A percentile compares a stretch with the other conserved stretches of the same genome.
phyloP scores from a whole-genome alignment of 2,797 vertebrate genomes.

The Aldrovandia affinis region DNA sequence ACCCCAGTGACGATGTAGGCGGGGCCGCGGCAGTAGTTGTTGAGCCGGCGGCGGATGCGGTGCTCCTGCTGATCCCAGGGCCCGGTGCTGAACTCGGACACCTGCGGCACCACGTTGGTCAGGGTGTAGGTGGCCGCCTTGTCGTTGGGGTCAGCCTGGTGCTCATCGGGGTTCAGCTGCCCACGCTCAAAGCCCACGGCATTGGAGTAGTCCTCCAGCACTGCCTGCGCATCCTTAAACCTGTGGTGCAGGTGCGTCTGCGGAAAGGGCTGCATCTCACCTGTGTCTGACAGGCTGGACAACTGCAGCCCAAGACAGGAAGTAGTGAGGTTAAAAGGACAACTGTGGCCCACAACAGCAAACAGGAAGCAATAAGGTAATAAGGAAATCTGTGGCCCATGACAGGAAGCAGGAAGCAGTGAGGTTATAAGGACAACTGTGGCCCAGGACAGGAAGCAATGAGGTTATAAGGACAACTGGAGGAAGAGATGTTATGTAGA shows the following conservation, averaged over 20 bases:
- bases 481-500: not conserved
- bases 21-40: conserved; percentile 49
- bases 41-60: conserved; percentile 42
- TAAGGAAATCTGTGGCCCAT: not conserved
- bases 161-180: conserved; percentile 46
- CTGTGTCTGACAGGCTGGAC: conserved; percentile 29
- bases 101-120: conserved; percentile 49
- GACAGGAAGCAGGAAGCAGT: too few relatives aligned
- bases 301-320: conserved; percentile 33
- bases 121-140: conserved; percentile 52
- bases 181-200: conserved; percentile 36
- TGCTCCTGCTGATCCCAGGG: conserved; percentile 36
- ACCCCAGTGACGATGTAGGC: conserved; percentile 47
- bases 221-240: conserved; percentile 32
- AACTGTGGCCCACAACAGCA: not conserved
- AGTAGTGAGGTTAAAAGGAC: not conserved
- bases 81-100: conserved; percentile 37
- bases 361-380: not conserved
- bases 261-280: conserved; percentile 49
- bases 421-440: too few relatives aligned
- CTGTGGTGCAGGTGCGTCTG: not conserved
- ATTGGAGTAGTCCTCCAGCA: conserved; percentile 37
- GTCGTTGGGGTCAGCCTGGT: conserved; percentile 41
- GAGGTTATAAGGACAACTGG: too few relatives aligned
- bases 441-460: too few relatives aligned